Base-by-base conservation (phyloP, 53 echinoderm and acorn worm species). In the Paracentrotus lividus region DNA sequence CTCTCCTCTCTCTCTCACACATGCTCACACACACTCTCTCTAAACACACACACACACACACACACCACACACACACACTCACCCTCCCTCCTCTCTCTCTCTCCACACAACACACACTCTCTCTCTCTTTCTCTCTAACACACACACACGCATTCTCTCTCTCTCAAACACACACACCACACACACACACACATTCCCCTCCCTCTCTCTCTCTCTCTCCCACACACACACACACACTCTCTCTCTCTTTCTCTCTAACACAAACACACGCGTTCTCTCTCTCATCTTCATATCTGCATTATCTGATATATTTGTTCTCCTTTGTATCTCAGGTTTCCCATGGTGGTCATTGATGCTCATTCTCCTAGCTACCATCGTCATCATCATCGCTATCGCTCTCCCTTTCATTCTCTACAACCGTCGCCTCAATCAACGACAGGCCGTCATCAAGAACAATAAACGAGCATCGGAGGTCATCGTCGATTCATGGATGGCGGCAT, bases 381-480 rank as follows among this genome's bases (percentile, higher is more conserved):
- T 91, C 91, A 52, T 91, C 53, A 23, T 69, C 53, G 91, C 51
- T 54, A 91, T 91, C 91, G 51, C 91, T 15, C 53, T 49, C 54
- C 47, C 53, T 16, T 91, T 91, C 54, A 49, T 49, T 52, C 76
- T 69, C 75, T 91, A 91, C 54, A 91, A 91, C 91, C 91, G 76
- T 7, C 72, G n/a, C 1, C 49, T 91, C 31, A 75, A 69, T 33
- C 16, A 34, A 31, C 91, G 76, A 8, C 91, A 23, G 0, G 32
- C 72, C 75, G 76, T 52, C 55, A 52, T 75, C 72, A 36, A 16
- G 32, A 56, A 91, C 55, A 51, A 8, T n/a, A 91, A 91, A 75
- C 76, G 91, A 14, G 91, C 91, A 26, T 91, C 91, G 32, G 91
- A 91, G 33, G 31, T 91, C 91, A 49, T 91, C 75, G 91, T 91